Evolutionary conservation across 2,113 vertebrate genomes (phyloP), one percentile per base, ranked within the genome.

Genomic region (Zosterops pallidus): DNA sequence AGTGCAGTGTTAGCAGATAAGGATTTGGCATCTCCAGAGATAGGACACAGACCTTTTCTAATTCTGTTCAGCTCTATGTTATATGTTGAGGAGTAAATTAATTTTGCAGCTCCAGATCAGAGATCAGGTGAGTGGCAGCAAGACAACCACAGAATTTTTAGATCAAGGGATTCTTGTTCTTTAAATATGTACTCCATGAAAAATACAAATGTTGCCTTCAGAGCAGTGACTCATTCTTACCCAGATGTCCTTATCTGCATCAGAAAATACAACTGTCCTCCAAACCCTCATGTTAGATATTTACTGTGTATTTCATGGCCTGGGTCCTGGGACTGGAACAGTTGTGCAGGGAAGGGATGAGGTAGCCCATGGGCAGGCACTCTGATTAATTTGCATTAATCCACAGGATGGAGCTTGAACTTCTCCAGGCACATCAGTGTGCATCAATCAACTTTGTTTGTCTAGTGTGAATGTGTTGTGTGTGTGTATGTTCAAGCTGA

Each of bases 51-150:
- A 59, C 39, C 42, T 94, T 50, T 86, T 67, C 60, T 84, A 86
- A 71, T 86, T 92, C 62, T 76, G 37, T 78, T 76, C 72, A 93
- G 41, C 28, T 84, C n/a, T 42, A 0, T 47, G 33, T 75, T 81
- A 62, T 15, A 25, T 69, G 31, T 23, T 53, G 55, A 90, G 65
- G 23, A 83, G 44, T 52, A 89, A 92, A 94, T 88, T 52, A 68
- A 91, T 82, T 95, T 86, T 90, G 49, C 88, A 72, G 47, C 79
- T 90, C 59, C 47, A 91, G 67, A 83, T 74, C 64, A 91, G 78
- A 74, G 82, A 89, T 88, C 71, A 90, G 72, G 79, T 71, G 79
- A 64, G 41, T 0, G 1, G 15, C 64, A 88, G 39, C 46, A 86
- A 89, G 76, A 60, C 11, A 71, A 79, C 6, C 26, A n/a, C 8